Evolutionary conservation across 2,113 vertebrate species (phyloP), one percentile per base, ranked within the genome.

Genomic region (Kryptolebias marmoratus): DNA sequence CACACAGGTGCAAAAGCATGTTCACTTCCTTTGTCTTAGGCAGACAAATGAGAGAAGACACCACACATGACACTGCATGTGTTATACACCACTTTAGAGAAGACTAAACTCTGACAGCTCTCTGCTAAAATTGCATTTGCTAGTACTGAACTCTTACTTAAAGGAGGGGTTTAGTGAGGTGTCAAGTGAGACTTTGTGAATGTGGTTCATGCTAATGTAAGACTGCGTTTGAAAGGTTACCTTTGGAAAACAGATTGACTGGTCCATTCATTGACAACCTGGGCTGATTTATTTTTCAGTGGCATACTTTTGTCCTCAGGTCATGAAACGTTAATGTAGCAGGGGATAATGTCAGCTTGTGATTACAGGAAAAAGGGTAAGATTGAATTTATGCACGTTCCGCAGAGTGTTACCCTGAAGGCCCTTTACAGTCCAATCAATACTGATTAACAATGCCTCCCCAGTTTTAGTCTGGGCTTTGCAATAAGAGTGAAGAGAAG

Each of bases 321-420:
- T 86, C 76, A 87, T 87, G 85, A 86, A 82, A 83, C 77, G 74
- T 87, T 87, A 82, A 90, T 84, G 81, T 71, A 31, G 74, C 45
- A 45, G 74, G 53, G 75, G 82, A 84, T 87, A 82, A 86, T 88
- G 87, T 85, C 80, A 77, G 62, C 22, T 64, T 6, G 62, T 84
- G 86, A 89, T 87, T 87, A 82, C 62, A 42, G 39, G 1, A 66
- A 75, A 79, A 75, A 77, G 69, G 31, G 36, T 12, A 52, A 75
- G 68, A 83, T 83, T 84, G 83, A 80, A 88, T 91, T 76, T 75
- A 77, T 74, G 70, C 68, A 52, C 71, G 68, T 75, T 77, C 55
- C 73, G 73, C 73, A 73, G 63, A 15, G 48, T 68, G 81, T 81
- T 81, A 64, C 71, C 70, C 71, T 75, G 61, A 82, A 82, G 70